Evolutionary conservation across 2,888 invertebrate species (phyloP).

Genomic region (Ommatoiulus sabulosus): DNA sequence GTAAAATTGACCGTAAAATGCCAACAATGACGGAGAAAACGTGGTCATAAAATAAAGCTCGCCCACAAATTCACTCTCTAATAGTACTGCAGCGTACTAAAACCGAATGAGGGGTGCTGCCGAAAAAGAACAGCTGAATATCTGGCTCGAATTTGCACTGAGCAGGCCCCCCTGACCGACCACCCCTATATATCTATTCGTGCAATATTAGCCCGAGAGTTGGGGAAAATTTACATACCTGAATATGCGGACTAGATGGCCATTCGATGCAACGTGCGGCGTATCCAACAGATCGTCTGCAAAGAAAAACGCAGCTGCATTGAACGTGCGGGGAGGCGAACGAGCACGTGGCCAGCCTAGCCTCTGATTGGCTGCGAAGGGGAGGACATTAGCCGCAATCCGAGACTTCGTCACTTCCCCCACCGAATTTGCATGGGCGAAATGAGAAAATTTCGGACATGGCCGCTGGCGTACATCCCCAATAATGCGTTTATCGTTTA

Average conservation of each 20-base stretch:
- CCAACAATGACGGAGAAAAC: constrained; percentile 48
- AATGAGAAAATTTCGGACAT: background rate
- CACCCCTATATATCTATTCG: constrained; percentile 18
- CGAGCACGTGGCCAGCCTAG: constrained; percentile 48
- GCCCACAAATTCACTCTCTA: constrained; percentile 12
- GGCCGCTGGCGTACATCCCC: background rate
- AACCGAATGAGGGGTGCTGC: background rate
- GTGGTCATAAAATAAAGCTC: constrained; percentile 41
- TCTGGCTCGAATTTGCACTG: constrained; percentile 21
- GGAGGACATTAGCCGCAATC: constrained; percentile 50
- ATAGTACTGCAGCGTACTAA: constrained; percentile 29
- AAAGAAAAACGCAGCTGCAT: constrained; percentile 51
- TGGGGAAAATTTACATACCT: constrained; percentile 7
- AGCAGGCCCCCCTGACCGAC: background rate
- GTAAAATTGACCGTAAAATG: constrained; percentile 45
- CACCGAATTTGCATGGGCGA: background rate
- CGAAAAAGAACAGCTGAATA: constrained; percentile 45
- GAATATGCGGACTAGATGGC: background rate
- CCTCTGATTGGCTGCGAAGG: constrained; percentile 21
- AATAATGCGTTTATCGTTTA: background rate
- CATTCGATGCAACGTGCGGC: constrained; percentile 18
- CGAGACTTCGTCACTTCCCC: constrained; percentile 51
- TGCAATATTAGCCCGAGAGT: background rate
- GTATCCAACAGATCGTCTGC: constrained; percentile 52
- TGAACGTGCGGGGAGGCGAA: background rate